These are phyloP conservation scores for Gastrophryne carolinensis DNA, from an alignment of 2,797 vertebrate species.

Conservation along the genomic window DNA sequence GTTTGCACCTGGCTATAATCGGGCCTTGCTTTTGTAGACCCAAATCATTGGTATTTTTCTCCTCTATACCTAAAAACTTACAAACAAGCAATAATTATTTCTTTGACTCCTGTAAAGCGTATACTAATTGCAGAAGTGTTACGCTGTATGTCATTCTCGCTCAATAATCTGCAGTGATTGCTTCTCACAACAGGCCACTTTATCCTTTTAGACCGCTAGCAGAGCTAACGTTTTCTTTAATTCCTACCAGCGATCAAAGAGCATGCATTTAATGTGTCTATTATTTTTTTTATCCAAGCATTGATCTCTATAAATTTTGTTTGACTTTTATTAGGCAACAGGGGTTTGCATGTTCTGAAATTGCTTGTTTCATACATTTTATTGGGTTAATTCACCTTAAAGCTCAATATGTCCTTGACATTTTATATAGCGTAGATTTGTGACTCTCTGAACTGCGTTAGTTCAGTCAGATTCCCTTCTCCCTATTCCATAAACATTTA, in stretches of 20 bases:
- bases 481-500: neutral
- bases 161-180: conserved; percentile 32
- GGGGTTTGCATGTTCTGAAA: neutral
- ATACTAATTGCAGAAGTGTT: conserved; percentile 11
- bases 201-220: conserved; percentile 24
- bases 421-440: neutral
- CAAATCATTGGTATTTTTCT: no score
- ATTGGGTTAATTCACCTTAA: neutral
- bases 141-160: conserved; percentile 1
- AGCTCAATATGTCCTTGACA: neutral
- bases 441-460: conserved; percentile 1
- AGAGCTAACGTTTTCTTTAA: neutral
- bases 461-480: neutral
- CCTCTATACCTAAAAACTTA: no score
- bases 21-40: no score
- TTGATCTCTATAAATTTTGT: conserved; percentile 18
- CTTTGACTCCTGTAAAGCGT: neutral
- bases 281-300: conserved; percentile 10
- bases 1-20: no score
- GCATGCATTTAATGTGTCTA: conserved; percentile 17
- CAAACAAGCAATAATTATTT: no score
- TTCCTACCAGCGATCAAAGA: conserved; percentile 2
- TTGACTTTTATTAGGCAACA: conserved; percentile 3
- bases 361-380: neutral
- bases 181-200: conserved; percentile 45